These are phyloP conservation scores for Regulus satrapa DNA, from an alignment of 2,113 vertebrate genomes.

Conservation along the genomic window DNA sequence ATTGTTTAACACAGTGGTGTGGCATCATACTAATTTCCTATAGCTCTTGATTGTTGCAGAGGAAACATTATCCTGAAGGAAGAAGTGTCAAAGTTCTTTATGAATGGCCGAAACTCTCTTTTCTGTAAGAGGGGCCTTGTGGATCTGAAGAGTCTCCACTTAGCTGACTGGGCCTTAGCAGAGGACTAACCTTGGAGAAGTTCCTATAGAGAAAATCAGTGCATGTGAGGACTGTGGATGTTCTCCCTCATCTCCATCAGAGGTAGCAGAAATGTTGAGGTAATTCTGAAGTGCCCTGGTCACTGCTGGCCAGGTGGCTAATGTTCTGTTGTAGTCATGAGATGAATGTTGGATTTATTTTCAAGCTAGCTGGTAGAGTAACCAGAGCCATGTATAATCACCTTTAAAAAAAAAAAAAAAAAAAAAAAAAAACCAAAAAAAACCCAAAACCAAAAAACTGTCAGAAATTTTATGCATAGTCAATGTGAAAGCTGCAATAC, in stretches of 20 bases:
- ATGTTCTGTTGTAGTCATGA: background rate
- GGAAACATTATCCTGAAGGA: background rate
- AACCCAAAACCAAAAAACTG: no score
- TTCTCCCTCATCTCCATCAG: rapidly evolving
- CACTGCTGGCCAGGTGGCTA: background rate
- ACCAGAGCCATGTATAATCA: background rate
- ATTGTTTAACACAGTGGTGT: background rate
- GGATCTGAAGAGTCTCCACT: background rate
- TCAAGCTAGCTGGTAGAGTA: background rate
- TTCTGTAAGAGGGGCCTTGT: background rate
- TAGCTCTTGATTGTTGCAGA: rapidly evolving
- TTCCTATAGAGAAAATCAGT: background rate
- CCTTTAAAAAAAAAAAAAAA: background rate
- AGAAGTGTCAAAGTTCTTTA: background rate
- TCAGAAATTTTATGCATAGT: background rate
- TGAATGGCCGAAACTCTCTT: background rate
- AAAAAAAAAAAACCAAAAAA: no score
- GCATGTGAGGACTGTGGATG: background rate
- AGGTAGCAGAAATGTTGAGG: background rate
- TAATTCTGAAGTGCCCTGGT: background rate
- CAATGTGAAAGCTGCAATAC: constrained; percentile 32
- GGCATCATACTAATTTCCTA: background rate
- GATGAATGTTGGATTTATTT: background rate
- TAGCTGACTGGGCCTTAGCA: background rate
- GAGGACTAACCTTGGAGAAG: background rate